Conservation (phyloP, 1,140 invertebrate genomes). For the Delia radicum region DNA sequence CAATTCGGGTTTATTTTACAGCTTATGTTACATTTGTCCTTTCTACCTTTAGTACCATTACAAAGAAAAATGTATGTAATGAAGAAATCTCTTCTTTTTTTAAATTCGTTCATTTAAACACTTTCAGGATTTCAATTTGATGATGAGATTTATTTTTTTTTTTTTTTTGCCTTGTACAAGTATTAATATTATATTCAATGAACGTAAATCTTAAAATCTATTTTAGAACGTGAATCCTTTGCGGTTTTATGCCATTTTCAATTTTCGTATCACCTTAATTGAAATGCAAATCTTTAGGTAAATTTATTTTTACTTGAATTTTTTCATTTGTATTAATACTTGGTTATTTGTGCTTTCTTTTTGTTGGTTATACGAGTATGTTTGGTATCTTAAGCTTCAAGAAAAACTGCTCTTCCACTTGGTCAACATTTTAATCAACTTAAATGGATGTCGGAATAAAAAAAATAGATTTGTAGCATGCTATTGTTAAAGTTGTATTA, state of each 20-base stretch:
- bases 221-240: background rate
- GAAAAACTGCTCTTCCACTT: background rate
- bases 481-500: background rate
- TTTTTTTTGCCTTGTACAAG: background rate
- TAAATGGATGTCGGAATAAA: background rate
- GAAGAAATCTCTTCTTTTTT: background rate
- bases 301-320: background rate
- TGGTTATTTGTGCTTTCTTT: background rate
- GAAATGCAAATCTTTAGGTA: background rate
- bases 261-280: background rate
- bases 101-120: background rate
- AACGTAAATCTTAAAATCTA: slow-evolving; percentile 2
- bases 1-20: background rate
- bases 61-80: background rate
- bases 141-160: background rate
- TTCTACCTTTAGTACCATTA: background rate
- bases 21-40: background rate
- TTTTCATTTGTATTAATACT: background rate
- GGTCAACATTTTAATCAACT: background rate
- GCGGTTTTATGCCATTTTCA: background rate
- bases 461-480: background rate
- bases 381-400: background rate
- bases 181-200: background rate
- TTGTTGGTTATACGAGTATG: background rate
- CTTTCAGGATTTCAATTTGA: background rate